These are phyloP conservation scores for Anneissia japonica DNA, from an alignment of 35 echinoderm and acorn worm genomes.

Conservation along the genomic window DNA sequence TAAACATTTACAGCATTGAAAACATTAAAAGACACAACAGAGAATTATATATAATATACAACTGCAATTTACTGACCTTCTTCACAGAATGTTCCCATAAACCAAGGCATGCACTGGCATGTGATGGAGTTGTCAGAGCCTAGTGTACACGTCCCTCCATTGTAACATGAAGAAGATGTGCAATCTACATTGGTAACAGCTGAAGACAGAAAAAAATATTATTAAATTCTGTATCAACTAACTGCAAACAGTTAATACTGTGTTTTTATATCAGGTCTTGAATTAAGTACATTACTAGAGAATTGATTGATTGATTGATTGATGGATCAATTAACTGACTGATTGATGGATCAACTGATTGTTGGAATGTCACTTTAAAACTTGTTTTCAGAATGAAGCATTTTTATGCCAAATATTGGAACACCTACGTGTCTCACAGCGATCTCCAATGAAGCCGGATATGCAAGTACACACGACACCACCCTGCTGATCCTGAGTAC, in stretches of 20 bases:
- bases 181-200: slow-evolving; percentile 18
- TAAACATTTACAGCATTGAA: background rate
- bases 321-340: background rate
- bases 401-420: background rate
- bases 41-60: too few relatives aligned
- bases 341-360: background rate
- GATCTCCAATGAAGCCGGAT: slow-evolving; percentile 23
- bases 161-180: slow-evolving; percentile 11
- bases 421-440: slow-evolving; percentile 52
- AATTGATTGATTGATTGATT: slow-evolving; percentile 5
- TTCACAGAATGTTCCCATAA: slow-evolving; percentile 36
- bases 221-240: background rate
- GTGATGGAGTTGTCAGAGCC: slow-evolving; percentile 4
- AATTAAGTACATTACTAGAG: background rate
- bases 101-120: slow-evolving; percentile 42
- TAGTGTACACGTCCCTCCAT: slow-evolving; percentile 41
- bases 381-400: slow-evolving; percentile 1
- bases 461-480: slow-evolving; percentile 22
- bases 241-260: background rate
- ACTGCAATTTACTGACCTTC: slow-evolving; percentile 3
- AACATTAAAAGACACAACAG: background rate
- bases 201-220: background rate
- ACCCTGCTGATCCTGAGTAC: slow-evolving; percentile 27
- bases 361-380: background rate
- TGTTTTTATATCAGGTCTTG: background rate